Percentiles rank a stretch among this genome's conserved stretches.
These are phyloP conservation scores for Stigmatopora argus DNA, from an alignment of 2,113 vertebrate genomes.

Conservation along the genomic window DNA sequence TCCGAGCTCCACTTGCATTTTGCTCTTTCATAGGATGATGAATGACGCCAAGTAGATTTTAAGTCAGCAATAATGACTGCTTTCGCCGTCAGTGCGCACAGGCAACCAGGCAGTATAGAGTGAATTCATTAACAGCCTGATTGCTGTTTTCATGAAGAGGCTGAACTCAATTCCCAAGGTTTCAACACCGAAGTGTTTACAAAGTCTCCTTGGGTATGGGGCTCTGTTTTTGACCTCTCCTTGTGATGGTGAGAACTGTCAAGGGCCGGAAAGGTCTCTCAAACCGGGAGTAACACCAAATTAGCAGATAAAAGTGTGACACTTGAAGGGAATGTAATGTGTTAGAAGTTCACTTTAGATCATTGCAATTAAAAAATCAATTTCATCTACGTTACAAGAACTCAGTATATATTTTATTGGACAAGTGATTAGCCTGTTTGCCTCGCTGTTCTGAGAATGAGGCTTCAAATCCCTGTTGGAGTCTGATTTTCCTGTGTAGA, in stretches of 20 bases:
- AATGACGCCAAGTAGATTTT: slow-evolving; percentile 35
- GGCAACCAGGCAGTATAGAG: slow-evolving; percentile 39
- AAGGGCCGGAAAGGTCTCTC: slow-evolving; percentile 11
- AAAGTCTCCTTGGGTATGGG: slow-evolving; percentile 14
- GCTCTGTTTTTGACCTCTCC: slow-evolving; percentile 24
- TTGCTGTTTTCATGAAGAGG: slow-evolving; percentile 47
- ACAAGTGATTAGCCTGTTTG: too few relatives aligned
- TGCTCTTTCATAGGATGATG: slow-evolving; percentile 28
- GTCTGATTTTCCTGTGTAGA: too few relatives aligned
- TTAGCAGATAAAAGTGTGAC: background rate
- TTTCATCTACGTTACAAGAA: background rate
- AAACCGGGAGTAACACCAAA: background rate
- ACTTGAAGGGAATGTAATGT: background rate
- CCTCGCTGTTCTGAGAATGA: too few relatives aligned
- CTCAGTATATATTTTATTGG: too few relatives aligned
- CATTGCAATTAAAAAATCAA: background rate
- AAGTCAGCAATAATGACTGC: slow-evolving; percentile 52
- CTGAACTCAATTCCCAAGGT: slow-evolving; percentile 42
- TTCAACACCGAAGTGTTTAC: slow-evolving; percentile 28
- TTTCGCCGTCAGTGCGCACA: slow-evolving; percentile 29
- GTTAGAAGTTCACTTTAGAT: background rate
- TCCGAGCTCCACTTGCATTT: slow-evolving; percentile 11
- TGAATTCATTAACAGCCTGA: slow-evolving; percentile 39
- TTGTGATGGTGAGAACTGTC: slow-evolving; percentile 1
- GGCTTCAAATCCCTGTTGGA: too few relatives aligned